A percentile compares a stretch with the other conserved stretches of the same genome.
These are phyloP conservation scores for Rhombomys opimus DNA, from an alignment of 2,113 vertebrate genomes.

Conservation along the genomic window DNA sequence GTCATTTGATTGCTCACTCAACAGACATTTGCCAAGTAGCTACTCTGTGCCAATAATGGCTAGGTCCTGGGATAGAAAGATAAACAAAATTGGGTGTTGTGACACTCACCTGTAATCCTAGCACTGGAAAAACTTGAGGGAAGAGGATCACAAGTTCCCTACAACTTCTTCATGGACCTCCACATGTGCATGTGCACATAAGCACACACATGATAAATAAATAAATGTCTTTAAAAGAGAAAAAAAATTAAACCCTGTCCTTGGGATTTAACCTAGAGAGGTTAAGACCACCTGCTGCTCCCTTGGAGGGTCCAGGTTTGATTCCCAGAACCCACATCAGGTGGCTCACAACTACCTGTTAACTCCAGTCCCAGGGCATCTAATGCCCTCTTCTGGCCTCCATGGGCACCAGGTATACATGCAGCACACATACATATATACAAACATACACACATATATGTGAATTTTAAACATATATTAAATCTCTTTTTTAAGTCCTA, in stretches of 20 bases:
- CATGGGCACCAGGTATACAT: neutral
- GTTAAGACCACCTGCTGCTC: neutral
- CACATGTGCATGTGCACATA: neutral
- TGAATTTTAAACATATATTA: neutral
- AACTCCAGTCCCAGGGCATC: neutral
- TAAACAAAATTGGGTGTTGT: neutral
- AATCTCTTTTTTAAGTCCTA: neutral
- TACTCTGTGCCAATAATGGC: neutral
- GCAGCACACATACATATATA: neutral
- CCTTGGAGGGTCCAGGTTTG: neutral
- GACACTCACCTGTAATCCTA: neutral
- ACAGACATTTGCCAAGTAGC: slow-evolving; percentile 2
- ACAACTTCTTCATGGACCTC: neutral
- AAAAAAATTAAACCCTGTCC: neutral
- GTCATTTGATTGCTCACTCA: neutral
- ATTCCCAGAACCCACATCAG: neutral
- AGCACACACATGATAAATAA: neutral
- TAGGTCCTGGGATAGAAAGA: neutral
- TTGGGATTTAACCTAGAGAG: neutral
- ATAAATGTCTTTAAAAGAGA: neutral
- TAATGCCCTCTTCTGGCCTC: neutral
- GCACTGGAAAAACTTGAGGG: neutral
- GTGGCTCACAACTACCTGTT: neutral
- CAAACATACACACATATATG: neutral
- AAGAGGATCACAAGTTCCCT: neutral